Evolutionary conservation across 2,113 vertebrate species (phyloP).

Genomic region (Myrmecobius fasciatus): DNA sequence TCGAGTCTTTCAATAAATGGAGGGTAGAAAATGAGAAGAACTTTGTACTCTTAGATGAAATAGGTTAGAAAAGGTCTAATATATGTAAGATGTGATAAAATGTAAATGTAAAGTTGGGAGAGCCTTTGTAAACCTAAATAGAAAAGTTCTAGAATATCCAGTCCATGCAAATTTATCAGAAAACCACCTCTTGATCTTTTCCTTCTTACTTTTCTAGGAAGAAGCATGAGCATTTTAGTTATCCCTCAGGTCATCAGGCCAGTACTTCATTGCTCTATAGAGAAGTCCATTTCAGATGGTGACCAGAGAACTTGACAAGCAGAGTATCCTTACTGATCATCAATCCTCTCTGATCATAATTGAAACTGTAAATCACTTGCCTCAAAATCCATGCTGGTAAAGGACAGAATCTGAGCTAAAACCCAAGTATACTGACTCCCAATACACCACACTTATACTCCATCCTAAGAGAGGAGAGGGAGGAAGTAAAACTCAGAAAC

Average conservation of each 20-base stretch:
- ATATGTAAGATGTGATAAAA: too few relatives aligned
- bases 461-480: not conserved
- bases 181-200: not conserved
- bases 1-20: not conserved
- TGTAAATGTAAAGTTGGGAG: not conserved
- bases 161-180: not conserved
- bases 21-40: not conserved
- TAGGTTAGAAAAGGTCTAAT: not conserved
- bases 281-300: not conserved
- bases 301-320: not conserved
- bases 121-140: not conserved
- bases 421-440: not conserved
- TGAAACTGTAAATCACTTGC: not conserved
- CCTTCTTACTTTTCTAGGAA: not conserved
- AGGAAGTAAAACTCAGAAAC: not conserved
- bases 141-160: not conserved
- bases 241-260: not conserved
- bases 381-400: not conserved
- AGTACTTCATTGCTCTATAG: not conserved
- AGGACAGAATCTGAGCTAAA: not conserved
- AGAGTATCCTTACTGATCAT: not conserved
- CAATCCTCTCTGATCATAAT: not conserved
- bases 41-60: not conserved
- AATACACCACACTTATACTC: not conserved
- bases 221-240: not conserved